Evolutionary conservation across 1,140 invertebrate species (phyloP).

Genomic region (Sarcophaga peregrina): DNA sequence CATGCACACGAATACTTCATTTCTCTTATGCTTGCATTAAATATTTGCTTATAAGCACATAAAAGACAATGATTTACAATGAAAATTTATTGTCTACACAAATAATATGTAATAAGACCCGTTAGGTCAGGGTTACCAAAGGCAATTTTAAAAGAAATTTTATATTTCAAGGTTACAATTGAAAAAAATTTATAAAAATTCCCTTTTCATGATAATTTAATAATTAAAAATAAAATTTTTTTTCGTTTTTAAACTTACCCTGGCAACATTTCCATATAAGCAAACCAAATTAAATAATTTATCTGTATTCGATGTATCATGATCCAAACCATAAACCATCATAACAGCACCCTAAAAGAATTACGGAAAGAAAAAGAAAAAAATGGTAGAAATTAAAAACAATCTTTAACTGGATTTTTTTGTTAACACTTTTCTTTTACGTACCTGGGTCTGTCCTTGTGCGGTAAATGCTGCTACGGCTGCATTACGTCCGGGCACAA

Average conservation of each 20-base stretch:
- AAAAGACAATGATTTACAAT: too few relatives aligned
- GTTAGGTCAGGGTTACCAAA: too few relatives aligned
- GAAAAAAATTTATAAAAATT: constrained; percentile 6
- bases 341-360: constrained; percentile 85
- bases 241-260: constrained; percentile 75
- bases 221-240: neutral
- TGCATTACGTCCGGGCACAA: constrained; percentile 63
- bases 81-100: too few relatives aligned
- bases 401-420: constrained; percentile 4
- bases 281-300: constrained; percentile 99
- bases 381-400: constrained; percentile 6
- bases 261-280: constrained; percentile 96
- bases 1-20: too few relatives aligned
- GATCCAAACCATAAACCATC: constrained; percentile 98
- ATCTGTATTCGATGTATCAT: constrained; percentile 93
- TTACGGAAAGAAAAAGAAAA: constrained; percentile 4
- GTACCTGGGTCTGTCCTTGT: constrained; percentile 64
- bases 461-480: constrained; percentile 63
- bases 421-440: constrained; percentile 44
- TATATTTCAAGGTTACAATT: neutral
- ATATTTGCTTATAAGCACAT: too few relatives aligned
- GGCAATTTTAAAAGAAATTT: neutral
- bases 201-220: too few relatives aligned
- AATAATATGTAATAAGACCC: too few relatives aligned
- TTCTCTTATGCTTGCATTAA: too few relatives aligned